Evolutionary conservation across 2,113 vertebrate genomes (phyloP).

Genomic region (Forbesichthys papilliferus): DNA sequence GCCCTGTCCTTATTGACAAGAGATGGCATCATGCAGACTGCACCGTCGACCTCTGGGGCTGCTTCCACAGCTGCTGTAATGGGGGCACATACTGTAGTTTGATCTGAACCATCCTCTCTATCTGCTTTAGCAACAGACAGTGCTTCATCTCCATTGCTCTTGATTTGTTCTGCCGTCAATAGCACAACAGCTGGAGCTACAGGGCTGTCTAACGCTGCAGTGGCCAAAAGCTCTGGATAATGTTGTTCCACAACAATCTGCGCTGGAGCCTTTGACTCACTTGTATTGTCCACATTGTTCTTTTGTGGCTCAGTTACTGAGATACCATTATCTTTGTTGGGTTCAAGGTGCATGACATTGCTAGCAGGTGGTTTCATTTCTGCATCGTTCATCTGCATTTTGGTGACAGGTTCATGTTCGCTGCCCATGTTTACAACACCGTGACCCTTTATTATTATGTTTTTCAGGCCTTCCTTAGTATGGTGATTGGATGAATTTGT

Average conservation of each 20-base stretch:
- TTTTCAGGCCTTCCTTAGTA: neutral
- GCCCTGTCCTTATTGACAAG: constrained; percentile 58
- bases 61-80: constrained; percentile 12
- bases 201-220: constrained; percentile 14
- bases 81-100: constrained; percentile 4
- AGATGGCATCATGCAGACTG: constrained; percentile 78
- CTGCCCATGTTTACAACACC: neutral
- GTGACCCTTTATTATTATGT: neutral
- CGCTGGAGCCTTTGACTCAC: constrained; percentile 14
- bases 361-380: constrained; percentile 14
- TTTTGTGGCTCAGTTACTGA: constrained; percentile 19
- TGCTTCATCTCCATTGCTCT: constrained; percentile 4
- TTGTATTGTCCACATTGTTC: constrained; percentile 25
- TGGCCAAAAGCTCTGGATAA: neutral
- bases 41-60: constrained; percentile 44
- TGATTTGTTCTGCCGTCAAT: constrained; percentile 12
- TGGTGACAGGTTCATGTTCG: neutral
- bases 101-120: constrained; percentile 20
- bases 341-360: constrained; percentile 6
- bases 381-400: constrained; percentile 19
- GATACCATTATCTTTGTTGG: constrained; percentile 31
- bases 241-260: constrained; percentile 23
- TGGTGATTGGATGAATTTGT: neutral
- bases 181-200: constrained; percentile 17
- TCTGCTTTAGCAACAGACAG: constrained; percentile 14